Percentiles rank a stretch among this genome's conserved stretches.
Conservation (phyloP, 2,797 vertebrate genomes). For the Orientallactaga sibirica region DNA sequence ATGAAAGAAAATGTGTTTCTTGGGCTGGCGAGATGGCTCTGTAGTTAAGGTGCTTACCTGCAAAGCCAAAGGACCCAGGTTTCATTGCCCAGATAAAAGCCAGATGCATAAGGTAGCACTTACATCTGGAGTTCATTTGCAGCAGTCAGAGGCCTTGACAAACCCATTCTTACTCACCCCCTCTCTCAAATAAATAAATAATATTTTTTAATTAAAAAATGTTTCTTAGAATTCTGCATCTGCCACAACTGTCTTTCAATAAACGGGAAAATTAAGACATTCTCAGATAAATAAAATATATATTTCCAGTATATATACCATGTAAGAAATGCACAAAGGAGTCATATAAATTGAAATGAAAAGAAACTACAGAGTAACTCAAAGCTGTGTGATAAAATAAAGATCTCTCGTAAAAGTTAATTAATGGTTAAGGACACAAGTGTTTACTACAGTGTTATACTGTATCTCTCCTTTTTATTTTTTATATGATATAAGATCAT, state of each 20-base stretch:
- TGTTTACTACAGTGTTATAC: not conserved
- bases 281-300: not conserved
- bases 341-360: not conserved
- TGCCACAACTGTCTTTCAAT: not conserved
- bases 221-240: not conserved
- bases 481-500: not conserved
- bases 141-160: no score
- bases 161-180: no score
- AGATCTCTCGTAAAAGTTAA: not conserved
- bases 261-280: not conserved
- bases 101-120: no score
- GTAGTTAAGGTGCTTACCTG: no score
- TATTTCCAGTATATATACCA: not conserved
- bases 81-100: no score
- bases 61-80: no score
- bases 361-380: not conserved
- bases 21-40: no score
- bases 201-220: no score
- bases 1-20: not conserved
- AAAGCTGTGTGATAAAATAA: not conserved
- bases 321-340: not conserved
- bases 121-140: no score
- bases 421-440: not conserved
- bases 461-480: constrained; percentile 31
- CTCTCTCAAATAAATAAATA: no score